Percentiles rank a stretch among this genome's conserved stretches.
phyloP scores from a whole-genome alignment of 2,113 vertebrate species.

The Glaucomys volans region DNA sequence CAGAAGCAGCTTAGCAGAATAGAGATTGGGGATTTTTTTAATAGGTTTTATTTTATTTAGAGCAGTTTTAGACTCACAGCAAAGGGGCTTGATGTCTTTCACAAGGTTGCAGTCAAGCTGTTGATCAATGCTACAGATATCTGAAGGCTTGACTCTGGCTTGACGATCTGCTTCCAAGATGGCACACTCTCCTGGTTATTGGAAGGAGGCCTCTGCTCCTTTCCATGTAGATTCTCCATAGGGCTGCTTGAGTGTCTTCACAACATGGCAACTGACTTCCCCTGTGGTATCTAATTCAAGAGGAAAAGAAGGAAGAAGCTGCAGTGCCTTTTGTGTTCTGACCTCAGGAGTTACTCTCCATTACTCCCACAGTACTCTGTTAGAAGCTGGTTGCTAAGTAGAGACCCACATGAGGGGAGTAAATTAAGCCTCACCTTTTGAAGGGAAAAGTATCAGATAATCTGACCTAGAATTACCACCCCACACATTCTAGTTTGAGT shows the following conservation, averaged over 20 bases:
- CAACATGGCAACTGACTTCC: not conserved
- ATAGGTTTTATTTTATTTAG: not conserved
- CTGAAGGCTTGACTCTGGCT: not conserved
- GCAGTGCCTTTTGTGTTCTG: not conserved
- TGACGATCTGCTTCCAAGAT: not conserved
- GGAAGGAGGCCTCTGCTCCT: not conserved
- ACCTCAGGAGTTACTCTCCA: not conserved
- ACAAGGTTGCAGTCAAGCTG: not conserved
- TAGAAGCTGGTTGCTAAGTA: not conserved
- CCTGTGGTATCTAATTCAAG: not conserved
- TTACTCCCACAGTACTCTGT: not conserved
- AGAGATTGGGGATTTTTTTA: not conserved
- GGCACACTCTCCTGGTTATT: accelerated
- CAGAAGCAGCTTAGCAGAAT: not conserved
- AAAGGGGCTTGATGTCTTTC: not conserved
- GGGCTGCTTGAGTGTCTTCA: not conserved
- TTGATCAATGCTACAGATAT: not conserved
- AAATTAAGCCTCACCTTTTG: not conserved
- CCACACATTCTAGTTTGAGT: not conserved
- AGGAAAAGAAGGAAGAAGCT: not conserved
- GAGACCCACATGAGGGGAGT: not conserved
- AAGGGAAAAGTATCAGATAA: not conserved
- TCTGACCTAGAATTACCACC: not conserved
- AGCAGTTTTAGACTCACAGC: not conserved
- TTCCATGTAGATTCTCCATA: not conserved